Conservation (phyloP, 2,797 vertebrate genomes). For the Cynodonichthys magdalenae region DNA sequence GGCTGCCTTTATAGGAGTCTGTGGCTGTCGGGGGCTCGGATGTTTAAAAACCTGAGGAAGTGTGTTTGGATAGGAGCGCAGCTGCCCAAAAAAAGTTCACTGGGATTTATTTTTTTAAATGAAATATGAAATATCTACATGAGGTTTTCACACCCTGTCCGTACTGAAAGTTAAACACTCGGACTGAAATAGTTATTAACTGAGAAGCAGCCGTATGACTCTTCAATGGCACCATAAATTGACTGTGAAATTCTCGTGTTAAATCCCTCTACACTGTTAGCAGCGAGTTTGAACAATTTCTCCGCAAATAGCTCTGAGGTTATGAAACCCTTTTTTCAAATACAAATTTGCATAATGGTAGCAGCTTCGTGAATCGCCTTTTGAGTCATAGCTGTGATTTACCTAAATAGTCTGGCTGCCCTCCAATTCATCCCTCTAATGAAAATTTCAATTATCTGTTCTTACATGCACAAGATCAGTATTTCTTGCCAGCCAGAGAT, state of each 20-base stretch:
- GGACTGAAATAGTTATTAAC: conserved; percentile 57
- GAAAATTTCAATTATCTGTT: conserved; percentile 70
- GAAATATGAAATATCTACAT: conserved; percentile 33
- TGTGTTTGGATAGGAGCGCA: conserved; percentile 46
- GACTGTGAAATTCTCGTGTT: conserved; percentile 80
- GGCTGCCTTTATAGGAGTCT: conserved; percentile 43
- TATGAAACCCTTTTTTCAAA: conserved; percentile 80
- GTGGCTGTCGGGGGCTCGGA: conserved; percentile 28
- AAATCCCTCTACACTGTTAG: conserved; percentile 77
- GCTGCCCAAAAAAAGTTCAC: conserved; percentile 28
- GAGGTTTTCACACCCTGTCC: conserved; percentile 44
- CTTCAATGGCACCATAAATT: conserved; percentile 78
- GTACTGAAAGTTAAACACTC: conserved; percentile 48
- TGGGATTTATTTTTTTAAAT: conserved; percentile 14
- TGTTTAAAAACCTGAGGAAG: conserved; percentile 40
- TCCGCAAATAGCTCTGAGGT: conserved; percentile 78
- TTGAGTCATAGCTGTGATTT: conserved; percentile 75
- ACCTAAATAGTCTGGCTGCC: conserved; percentile 75
- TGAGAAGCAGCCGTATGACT: conserved; percentile 73
- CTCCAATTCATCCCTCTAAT: conserved; percentile 74
- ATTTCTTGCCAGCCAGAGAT: conserved; percentile 38
- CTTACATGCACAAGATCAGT: conserved; percentile 67
- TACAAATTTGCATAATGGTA: conserved; percentile 75
- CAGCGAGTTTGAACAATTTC: conserved; percentile 77
- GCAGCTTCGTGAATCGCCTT: conserved; percentile 59